A percentile compares a stretch with the other conserved stretches of the same genome.
Evolutionary conservation across 2,113 vertebrate species (phyloP).

Genomic region (Rhinolophus ferrumequinum): DNA sequence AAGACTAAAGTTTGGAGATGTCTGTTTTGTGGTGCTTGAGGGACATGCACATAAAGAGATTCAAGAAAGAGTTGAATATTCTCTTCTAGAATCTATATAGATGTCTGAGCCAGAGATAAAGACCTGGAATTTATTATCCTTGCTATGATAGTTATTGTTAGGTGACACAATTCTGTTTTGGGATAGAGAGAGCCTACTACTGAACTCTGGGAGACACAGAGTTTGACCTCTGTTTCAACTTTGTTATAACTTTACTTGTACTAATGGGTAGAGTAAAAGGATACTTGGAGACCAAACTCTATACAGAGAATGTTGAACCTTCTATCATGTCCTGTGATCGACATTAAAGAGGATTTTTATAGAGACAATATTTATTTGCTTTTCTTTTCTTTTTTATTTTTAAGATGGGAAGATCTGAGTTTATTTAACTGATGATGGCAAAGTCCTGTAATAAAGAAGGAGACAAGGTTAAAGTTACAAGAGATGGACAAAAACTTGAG

Average conservation of each 20-base stretch:
- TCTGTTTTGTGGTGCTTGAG: neutral
- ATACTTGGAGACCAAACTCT: neutral
- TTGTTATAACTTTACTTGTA: neutral
- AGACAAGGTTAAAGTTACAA: neutral
- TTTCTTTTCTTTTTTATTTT: neutral
- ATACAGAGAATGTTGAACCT: neutral
- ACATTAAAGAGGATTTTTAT: neutral
- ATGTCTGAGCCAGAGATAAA: neutral
- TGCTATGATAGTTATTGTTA: neutral
- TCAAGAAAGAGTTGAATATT: neutral
- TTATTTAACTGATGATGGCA: neutral
- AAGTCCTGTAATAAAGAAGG: neutral
- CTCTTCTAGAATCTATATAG: neutral
- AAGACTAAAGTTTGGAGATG: neutral
- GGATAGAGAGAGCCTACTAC: neutral
- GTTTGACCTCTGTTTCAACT: neutral
- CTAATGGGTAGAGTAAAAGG: neutral
- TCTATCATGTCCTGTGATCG: too few relatives aligned
- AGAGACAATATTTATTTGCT: neutral
- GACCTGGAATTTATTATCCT: neutral
- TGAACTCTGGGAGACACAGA: accelerated
- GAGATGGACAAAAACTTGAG: neutral
- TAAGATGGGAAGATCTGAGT: neutral
- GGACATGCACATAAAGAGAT: neutral
- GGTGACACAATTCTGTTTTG: neutral